Conservation (phyloP, 1,140 invertebrate genomes). For the Drosophila equinoxialis region DNA sequence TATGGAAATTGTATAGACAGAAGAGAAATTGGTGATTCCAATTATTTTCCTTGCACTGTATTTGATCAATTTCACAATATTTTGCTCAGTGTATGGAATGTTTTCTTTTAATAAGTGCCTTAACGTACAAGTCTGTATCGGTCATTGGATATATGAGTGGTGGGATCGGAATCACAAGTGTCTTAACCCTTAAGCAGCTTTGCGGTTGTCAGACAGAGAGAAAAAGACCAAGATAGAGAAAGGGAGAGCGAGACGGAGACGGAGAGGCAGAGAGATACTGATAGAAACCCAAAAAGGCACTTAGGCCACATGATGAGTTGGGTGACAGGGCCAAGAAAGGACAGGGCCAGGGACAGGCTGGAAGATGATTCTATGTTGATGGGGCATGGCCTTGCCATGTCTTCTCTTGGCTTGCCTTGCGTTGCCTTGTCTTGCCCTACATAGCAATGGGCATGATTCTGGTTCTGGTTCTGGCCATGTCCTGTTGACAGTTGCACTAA, state of each 20-base stretch:
- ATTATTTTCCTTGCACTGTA: not conserved
- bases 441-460: constrained; percentile 10
- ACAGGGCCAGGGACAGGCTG: constrained; percentile 13
- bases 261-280: constrained; percentile 6
- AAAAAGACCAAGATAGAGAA: not conserved
- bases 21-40: too few relatives aligned
- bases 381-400: constrained; percentile 62
- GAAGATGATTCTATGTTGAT: constrained; percentile 56
- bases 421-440: constrained; percentile 3
- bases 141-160: not conserved
- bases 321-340: constrained; percentile 47
- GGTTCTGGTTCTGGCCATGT: constrained; percentile 27
- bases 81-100: not conserved
- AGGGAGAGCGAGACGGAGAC: not conserved
- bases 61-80: too few relatives aligned
- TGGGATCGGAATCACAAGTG: not conserved
- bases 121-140: not conserved
- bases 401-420: not conserved
- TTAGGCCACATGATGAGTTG: constrained; percentile 61
- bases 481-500: constrained; percentile 78
- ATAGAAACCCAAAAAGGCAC: constrained; percentile 41
- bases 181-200: not conserved
- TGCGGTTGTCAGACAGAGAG: not conserved
- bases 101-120: constrained; percentile 5
- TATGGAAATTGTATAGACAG: too few relatives aligned